phyloP scores from a whole-genome alignment of 2,888 invertebrate genomes.

The Eristalis intricaria region DNA sequence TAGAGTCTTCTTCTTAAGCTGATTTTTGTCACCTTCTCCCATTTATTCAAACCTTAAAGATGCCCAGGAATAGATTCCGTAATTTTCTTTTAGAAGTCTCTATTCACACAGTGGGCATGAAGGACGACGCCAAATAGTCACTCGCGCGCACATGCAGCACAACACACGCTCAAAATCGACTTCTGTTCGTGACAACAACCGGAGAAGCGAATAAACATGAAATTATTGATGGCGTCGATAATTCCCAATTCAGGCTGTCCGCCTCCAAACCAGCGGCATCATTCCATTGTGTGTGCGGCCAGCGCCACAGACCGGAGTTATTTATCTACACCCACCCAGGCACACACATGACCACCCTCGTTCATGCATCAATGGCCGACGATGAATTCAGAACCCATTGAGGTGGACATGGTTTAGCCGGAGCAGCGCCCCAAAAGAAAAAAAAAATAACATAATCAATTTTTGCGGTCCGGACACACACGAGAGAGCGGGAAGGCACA shows the following conservation, averaged over 20 bases:
- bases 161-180: neutral
- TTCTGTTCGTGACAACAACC: neutral
- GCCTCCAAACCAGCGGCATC: neutral
- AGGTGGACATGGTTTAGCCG: neutral
- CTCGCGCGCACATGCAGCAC: too few species aligned
- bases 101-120: too few species aligned
- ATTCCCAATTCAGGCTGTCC: neutral
- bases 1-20: too few species aligned
- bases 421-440: neutral
- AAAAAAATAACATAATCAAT: neutral
- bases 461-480: neutral
- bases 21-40: too few species aligned
- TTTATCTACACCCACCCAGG: conserved; percentile 1
- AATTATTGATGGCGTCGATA: neutral
- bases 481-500: neutral
- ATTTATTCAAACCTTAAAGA: too few species aligned
- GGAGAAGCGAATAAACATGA: neutral
- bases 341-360: neutral
- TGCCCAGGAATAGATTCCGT: too few species aligned
- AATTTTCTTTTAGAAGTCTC: too few species aligned
- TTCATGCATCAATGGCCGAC: neutral
- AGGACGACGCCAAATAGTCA: too few species aligned
- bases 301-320: neutral
- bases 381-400: neutral
- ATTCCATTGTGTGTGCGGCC: neutral